These are phyloP conservation scores for Zootoca vivipara DNA, from an alignment of 2,113 vertebrate species.

Conservation along the genomic window DNA sequence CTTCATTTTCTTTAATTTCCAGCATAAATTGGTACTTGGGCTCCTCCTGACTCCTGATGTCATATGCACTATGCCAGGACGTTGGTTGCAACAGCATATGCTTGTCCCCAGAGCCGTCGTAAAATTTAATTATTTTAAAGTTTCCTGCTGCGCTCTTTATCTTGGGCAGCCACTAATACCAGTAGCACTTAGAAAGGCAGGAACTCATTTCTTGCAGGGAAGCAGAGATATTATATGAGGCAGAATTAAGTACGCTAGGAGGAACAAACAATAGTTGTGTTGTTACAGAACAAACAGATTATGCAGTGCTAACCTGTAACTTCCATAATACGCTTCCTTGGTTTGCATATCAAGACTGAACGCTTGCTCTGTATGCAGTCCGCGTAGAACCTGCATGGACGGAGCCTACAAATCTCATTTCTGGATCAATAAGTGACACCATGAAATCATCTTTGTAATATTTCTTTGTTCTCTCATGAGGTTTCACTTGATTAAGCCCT, in stretches of 20 bases:
- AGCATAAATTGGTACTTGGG: too few species aligned
- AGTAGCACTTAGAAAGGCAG: background rate
- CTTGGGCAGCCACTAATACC: too few species aligned
- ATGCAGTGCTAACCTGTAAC: too few species aligned
- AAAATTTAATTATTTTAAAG: background rate
- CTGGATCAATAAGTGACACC: background rate
- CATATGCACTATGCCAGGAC: too few species aligned
- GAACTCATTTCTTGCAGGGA: background rate
- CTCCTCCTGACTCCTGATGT: too few species aligned
- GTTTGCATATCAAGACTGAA: background rate
- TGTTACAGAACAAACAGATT: background rate
- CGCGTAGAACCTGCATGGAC: background rate
- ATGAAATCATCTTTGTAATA: constrained; percentile 9
- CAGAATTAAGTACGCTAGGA: background rate
- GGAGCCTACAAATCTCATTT: background rate
- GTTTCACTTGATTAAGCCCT: background rate
- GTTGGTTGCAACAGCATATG: background rate
- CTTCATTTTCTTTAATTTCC: too few species aligned
- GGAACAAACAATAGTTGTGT: background rate
- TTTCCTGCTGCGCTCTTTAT: background rate
- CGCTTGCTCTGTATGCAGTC: background rate
- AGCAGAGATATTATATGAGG: background rate
- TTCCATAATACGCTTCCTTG: background rate
- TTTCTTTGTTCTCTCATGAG: background rate
- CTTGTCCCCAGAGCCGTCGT: background rate